Percentiles rank a stretch among this genome's conserved stretches.
Conservation (phyloP, 2,888 invertebrate genomes). For the Heteropelma amictum region DNA sequence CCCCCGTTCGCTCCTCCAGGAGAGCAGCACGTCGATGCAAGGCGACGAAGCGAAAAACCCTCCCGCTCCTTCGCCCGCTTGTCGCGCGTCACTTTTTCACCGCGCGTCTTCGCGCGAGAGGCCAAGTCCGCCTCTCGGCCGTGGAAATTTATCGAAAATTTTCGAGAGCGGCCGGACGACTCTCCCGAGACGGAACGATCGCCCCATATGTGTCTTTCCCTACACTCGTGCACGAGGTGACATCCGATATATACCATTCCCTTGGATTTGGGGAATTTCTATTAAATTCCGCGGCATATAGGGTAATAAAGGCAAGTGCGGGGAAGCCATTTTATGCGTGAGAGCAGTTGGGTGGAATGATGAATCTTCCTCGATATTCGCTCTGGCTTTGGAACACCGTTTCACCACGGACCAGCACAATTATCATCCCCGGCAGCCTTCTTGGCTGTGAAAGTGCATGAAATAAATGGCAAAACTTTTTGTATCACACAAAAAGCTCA, state of each 20-base stretch:
- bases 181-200: too few species aligned
- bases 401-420: constrained; percentile 47
- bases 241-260: neutral
- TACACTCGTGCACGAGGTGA: too few species aligned
- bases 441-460: constrained; percentile 50
- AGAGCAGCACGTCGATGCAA: constrained; percentile 20
- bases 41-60: constrained; percentile 39
- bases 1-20: constrained; percentile 1
- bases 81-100: constrained; percentile 3
- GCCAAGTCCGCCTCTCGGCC: constrained; percentile 21
- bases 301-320: neutral
- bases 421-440: constrained; percentile 50
- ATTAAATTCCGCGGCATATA: neutral
- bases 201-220: too few species aligned
- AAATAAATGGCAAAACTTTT: constrained; percentile 46
- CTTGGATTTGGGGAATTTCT: constrained; percentile 4
- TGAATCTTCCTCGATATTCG: neutral
- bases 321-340: neutral
- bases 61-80: neutral
- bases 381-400: neutral
- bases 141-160: constrained; percentile 32
- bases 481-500: too few species aligned
- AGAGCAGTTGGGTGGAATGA: constrained; percentile 12
- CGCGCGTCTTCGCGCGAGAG: constrained; percentile 12
- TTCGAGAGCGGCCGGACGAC: constrained; percentile 4